Base-by-base conservation (phyloP, 2,888 invertebrate species). In the Eumerus sabulonum region DNA sequence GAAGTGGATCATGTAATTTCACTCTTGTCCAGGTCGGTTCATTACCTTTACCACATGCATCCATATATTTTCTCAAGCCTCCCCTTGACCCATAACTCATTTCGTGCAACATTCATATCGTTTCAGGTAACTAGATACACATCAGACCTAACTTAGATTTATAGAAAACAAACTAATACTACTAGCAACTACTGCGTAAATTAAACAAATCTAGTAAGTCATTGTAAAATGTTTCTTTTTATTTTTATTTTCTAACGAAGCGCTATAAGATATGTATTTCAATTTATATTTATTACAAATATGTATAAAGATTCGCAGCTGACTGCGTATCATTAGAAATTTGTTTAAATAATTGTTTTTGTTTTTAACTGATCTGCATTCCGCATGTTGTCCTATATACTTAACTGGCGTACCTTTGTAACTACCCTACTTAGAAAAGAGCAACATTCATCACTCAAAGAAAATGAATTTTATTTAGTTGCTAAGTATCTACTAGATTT, bases 101-200 rank as follows among this genome's bases (percentile, higher is more conserved):
- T n/a, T 9, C 9, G 38, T 11, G n/a, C 2, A 3, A 40, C 18
- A 9, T 5, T 14, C 9, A 14, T 19, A 13, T 38, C 0, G 57
- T 35, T 50, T 36, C 16, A 79, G 79, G 79, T 79, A 79, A 70
- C 68, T 74, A 64, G 44, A 79, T 60, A 74, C 79, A 79, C 79
- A 79, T 79, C 79, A 79, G 45, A 79, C 73, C 74, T 74, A 79
- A 64, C 63, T 73, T 53, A 67, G 54, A 35, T 36, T 27, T n/a
- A 19, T n/a, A 51, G 63, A 14, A 36, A 36, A 35, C 16, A 48
- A 36, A 48, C 16, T 1, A 9, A 48, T 36, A 53, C 14, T 38
- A 45, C 27, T 27, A 27, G 27, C 27, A 64, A 48, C 17, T 53
- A 64, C 51, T 53, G 67, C 42, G 11, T 76, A 59, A 76, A 62